Conservation (phyloP, 1,140 invertebrate species). For the Papilio glaucus region DNA sequence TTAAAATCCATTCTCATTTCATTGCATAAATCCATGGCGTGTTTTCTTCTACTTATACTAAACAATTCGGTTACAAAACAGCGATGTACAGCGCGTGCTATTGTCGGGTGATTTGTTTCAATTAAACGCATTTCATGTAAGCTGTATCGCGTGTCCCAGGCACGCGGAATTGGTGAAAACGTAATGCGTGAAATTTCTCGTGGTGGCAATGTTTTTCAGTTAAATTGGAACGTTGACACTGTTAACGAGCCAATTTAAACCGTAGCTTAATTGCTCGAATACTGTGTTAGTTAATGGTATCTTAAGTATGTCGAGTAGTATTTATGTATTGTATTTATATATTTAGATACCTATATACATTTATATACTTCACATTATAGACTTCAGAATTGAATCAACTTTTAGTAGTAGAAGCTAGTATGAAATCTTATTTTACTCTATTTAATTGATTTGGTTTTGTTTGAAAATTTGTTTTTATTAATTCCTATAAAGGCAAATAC, state of each 20-base stretch:
- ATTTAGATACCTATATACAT: too few relatives aligned
- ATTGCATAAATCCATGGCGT: neutral
- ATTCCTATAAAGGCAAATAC: too few relatives aligned
- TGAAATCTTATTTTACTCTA: too few relatives aligned
- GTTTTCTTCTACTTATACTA: neutral
- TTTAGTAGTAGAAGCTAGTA: too few relatives aligned
- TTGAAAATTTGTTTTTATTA: too few relatives aligned
- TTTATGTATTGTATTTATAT: too few relatives aligned
- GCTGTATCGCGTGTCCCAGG: constrained; percentile 41
- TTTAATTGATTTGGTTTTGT: too few relatives aligned
- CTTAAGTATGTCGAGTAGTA: too few relatives aligned
- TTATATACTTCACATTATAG: too few relatives aligned
- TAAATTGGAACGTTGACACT: constrained; percentile 18
- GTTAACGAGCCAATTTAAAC: constrained; percentile 1
- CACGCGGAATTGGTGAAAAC: constrained; percentile 50
- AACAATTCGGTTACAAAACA: neutral
- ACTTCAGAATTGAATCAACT: too few relatives aligned
- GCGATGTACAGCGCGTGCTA: constrained; percentile 26
- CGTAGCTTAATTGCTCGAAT: neutral
- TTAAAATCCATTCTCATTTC: neutral
- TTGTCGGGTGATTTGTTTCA: constrained; percentile 19
- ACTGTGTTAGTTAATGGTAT: neutral
- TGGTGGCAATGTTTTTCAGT: constrained; percentile 31
- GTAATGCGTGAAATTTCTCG: constrained; percentile 36
- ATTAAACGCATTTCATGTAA: constrained; percentile 25